These are phyloP conservation scores for Aspidiotus destructor DNA, from an alignment of 2,888 invertebrate genomes.

Conservation along the genomic window DNA sequence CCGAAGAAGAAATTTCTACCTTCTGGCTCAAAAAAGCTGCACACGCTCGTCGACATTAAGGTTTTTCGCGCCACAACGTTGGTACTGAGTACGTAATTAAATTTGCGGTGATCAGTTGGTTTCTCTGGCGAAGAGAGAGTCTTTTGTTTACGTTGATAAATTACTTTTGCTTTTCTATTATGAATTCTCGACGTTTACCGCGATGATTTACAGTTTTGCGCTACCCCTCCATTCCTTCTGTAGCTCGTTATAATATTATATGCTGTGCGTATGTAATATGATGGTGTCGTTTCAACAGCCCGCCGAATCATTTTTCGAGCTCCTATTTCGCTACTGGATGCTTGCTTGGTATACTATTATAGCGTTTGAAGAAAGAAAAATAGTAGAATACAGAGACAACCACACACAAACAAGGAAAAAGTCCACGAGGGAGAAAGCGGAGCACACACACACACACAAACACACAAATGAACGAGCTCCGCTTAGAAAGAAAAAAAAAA, in stretches of 20 bases:
- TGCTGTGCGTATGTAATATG: conserved; percentile 23
- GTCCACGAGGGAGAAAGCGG: neutral
- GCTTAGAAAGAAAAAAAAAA: neutral
- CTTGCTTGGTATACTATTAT: too few species aligned
- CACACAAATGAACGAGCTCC: too few species aligned
- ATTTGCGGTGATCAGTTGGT: conserved; percentile 32
- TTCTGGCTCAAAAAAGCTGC: neutral
- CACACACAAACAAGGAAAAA: neutral
- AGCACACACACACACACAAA: too few species aligned
- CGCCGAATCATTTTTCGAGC: conserved; percentile 27
- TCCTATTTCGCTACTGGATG: neutral
- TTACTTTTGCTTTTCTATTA: conserved; percentile 30
- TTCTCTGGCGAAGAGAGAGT: conserved; percentile 29
- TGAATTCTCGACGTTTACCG: conserved; percentile 32
- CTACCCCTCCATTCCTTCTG: conserved; percentile 7
- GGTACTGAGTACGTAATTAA: conserved; percentile 23
- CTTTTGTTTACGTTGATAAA: conserved; percentile 33
- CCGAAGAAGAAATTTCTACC: too few species aligned
- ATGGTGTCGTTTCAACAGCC: conserved; percentile 14
- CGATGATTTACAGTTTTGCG: conserved; percentile 32
- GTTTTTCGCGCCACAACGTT: conserved; percentile 30
- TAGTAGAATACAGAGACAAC: too few species aligned
- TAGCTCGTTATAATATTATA: conserved; percentile 16
- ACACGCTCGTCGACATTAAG: conserved; percentile 7
- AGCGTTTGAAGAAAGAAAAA: too few species aligned